Percentiles rank a stretch among this genome's conserved stretches.
These are phyloP conservation scores for Conops quadrifasciatus DNA, from an alignment of 2,888 invertebrate species.

Conservation along the genomic window DNA sequence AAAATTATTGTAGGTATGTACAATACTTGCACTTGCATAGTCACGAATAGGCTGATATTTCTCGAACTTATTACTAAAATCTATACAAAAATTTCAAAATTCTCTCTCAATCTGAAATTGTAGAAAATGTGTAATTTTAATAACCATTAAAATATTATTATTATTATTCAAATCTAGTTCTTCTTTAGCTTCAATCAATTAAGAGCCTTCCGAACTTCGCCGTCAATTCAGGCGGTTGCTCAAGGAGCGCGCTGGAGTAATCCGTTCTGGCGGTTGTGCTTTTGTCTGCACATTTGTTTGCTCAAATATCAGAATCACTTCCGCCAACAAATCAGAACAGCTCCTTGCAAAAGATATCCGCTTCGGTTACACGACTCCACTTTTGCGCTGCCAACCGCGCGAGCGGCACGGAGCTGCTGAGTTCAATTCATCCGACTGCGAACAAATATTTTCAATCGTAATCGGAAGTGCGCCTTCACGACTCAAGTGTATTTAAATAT, in stretches of 20 bases:
- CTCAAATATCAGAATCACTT: constrained; percentile 44
- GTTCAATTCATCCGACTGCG: constrained; percentile 8
- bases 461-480: constrained; percentile 36
- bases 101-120: no score
- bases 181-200: no score
- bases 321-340: constrained; percentile 39
- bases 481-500: constrained; percentile 41
- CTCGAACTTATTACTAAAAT: no score
- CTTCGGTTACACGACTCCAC: constrained; percentile 1
- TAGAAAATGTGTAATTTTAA: no score
- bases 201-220: no score
- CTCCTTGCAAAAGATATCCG: constrained; percentile 27
- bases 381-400: background rate
- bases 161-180: no score
- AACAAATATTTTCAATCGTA: constrained; percentile 31
- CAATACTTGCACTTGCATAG: no score
- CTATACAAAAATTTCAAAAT: no score
- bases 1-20: no score
- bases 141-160: no score
- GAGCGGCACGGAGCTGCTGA: constrained; percentile 3
- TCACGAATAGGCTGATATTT: no score
- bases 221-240: background rate
- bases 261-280: constrained; percentile 6
- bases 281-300: constrained; percentile 38
- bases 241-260: background rate